These are phyloP conservation scores for Drosophila ohnishii DNA, from an alignment of 1,140 invertebrate species.

Conservation along the genomic window DNA sequence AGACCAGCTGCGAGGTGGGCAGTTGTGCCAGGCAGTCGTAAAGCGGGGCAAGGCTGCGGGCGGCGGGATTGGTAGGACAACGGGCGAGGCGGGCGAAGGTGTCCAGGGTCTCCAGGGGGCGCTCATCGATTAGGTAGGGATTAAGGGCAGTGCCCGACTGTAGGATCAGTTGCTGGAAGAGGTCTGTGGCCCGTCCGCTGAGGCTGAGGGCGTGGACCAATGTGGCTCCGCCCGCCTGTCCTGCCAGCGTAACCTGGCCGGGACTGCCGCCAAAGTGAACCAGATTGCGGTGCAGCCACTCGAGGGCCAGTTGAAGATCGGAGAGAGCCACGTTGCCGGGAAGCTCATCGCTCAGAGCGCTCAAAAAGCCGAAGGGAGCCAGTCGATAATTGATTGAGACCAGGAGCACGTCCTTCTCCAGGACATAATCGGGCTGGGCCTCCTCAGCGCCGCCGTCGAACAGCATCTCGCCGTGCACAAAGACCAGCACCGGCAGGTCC, in stretches of 20 bases:
- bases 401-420: slow-evolving; percentile 90
- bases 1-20: slow-evolving; percentile 64
- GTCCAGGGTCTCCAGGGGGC: slow-evolving; percentile 52
- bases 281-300: slow-evolving; percentile 87
- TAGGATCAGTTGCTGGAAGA: slow-evolving; percentile 75
- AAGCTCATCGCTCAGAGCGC: slow-evolving; percentile 83
- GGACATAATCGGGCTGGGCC: slow-evolving; percentile 89
- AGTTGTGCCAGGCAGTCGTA: slow-evolving; percentile 58
- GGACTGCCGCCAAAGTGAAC: slow-evolving; percentile 87
- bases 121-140: slow-evolving; percentile 73
- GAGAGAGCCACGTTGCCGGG: slow-evolving; percentile 89
- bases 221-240: slow-evolving; percentile 85
- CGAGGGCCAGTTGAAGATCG: slow-evolving; percentile 86
- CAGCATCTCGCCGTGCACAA: slow-evolving; percentile 82
- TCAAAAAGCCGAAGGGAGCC: slow-evolving; percentile 85
- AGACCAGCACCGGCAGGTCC: slow-evolving; percentile 75
- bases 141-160: slow-evolving; percentile 80
- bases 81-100: slow-evolving; percentile 65
- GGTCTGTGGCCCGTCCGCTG: slow-evolving; percentile 60
- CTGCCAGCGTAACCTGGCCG: slow-evolving; percentile 85
- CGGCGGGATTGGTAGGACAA: slow-evolving; percentile 31
- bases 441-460: slow-evolving; percentile 84
- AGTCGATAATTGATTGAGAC: slow-evolving; percentile 92
- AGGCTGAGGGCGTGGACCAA: slow-evolving; percentile 83
- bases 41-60: slow-evolving; percentile 25